phyloP scores from a whole-genome alignment of 1,140 invertebrate species.

The Batillaria attramentaria region DNA sequence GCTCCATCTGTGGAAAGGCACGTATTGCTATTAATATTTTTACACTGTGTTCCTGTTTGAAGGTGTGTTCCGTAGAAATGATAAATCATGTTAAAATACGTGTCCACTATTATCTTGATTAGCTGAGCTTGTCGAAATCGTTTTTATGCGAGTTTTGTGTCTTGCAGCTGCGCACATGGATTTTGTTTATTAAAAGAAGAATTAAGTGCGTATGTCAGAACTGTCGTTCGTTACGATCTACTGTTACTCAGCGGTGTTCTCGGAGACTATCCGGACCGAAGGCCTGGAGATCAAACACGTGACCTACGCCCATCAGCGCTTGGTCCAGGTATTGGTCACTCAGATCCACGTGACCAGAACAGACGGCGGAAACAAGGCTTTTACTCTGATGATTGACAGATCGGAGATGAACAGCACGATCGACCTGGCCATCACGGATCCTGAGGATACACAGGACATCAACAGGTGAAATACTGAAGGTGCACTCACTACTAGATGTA shows the following conservation, averaged over 20 bases:
- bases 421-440: background rate
- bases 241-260: conserved; percentile 21
- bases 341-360: conserved; percentile 13
- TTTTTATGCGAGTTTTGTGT: no score
- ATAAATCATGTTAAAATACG: no score
- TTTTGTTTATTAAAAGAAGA: no score
- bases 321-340: conserved; percentile 20
- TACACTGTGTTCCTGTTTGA: no score
- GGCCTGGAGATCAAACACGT: conserved; percentile 9
- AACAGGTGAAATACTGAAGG: background rate
- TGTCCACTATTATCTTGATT: no score
- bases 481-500: no score
- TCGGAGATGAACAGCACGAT: background rate
- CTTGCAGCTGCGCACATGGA: no score
- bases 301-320: conserved; percentile 30
- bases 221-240: no score
- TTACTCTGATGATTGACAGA: background rate
- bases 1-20: conserved; percentile 25
- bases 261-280: background rate
- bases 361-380: background rate
- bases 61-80: no score
- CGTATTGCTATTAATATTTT: no score
- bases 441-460: background rate
- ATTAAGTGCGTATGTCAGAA: no score
- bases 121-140: no score